phyloP scores from a whole-genome alignment of 1,140 invertebrate genomes.

The Macrotrachela quadricornifera region DNA sequence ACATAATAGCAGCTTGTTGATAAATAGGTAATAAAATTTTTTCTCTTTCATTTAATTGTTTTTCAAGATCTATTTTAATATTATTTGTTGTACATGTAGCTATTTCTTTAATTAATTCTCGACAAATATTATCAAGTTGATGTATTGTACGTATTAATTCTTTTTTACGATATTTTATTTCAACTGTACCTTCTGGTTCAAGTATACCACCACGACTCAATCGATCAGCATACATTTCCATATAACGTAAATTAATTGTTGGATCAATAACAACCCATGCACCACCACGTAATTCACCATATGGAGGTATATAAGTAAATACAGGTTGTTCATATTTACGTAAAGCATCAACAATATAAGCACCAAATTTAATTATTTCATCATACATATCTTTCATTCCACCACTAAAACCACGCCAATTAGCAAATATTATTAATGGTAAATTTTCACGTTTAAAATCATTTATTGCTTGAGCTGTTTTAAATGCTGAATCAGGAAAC shows the following conservation, averaged over 20 bases:
- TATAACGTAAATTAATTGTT: slow-evolving; percentile 71
- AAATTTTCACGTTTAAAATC: slow-evolving; percentile 83
- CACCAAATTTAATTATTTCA: slow-evolving; percentile 92
- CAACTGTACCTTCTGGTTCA: slow-evolving; percentile 85
- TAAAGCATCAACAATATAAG: slow-evolving; percentile 86
- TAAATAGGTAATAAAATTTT: slow-evolving; percentile 60
- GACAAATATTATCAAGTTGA: slow-evolving; percentile 29
- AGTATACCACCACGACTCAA: slow-evolving; percentile 70
- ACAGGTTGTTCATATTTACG: slow-evolving; percentile 69
- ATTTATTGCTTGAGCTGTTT: slow-evolving; percentile 84
- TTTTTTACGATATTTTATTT: slow-evolving; percentile 82
- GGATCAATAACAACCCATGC: slow-evolving; percentile 97
- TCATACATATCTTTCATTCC: slow-evolving; percentile 99
- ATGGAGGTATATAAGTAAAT: slow-evolving; percentile 84
- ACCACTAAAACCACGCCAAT: slow-evolving; percentile 97
- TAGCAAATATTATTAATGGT: slow-evolving; percentile 93
- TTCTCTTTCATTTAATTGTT: slow-evolving; percentile 50
- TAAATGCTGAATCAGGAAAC: slow-evolving; percentile 95
- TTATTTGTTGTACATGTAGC: too few species aligned
- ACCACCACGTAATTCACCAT: slow-evolving; percentile 79
- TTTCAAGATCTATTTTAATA: slow-evolving; percentile 37
- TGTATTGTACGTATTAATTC: slow-evolving; percentile 41
- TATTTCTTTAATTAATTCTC: slow-evolving; percentile 11
- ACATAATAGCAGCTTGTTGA: slow-evolving; percentile 67
- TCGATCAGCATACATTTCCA: slow-evolving; percentile 95